phyloP scores from a whole-genome alignment of 1,140 invertebrate genomes.

The Drosophila carrolli region DNA sequence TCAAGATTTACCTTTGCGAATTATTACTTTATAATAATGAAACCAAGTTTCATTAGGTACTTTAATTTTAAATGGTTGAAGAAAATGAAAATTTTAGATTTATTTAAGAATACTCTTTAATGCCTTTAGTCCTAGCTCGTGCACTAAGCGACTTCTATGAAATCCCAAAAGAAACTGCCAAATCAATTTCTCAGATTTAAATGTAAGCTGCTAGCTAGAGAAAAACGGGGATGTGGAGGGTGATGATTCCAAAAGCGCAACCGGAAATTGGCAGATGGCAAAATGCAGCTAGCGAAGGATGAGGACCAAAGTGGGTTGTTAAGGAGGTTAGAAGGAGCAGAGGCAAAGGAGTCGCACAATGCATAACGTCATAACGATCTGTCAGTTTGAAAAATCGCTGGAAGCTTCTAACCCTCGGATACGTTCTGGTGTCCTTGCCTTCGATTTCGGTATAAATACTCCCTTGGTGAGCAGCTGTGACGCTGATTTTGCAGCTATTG shows the following conservation, averaged over 20 bases:
- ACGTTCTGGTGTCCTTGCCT: constrained; percentile 4
- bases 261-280: constrained; percentile 71
- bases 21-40: too few species aligned
- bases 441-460: constrained; percentile 46
- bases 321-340: not conserved
- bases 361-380: constrained; percentile 76
- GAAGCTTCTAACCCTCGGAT: constrained; percentile 21
- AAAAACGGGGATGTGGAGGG: constrained; percentile 2
- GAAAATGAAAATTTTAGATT: not conserved
- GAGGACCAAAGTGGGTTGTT: constrained; percentile 2
- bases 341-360: constrained; percentile 41
- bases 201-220: constrained; percentile 24
- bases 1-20: too few species aligned
- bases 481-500: constrained; percentile 76
- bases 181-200: constrained; percentile 45
- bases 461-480: constrained; percentile 53
- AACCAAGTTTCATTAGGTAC: too few species aligned
- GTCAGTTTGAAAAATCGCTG: constrained; percentile 76
- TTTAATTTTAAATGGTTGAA: not conserved
- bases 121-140: not conserved
- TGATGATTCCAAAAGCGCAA: constrained; percentile 28
- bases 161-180: constrained; percentile 3
- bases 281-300: constrained; percentile 38
- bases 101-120: not conserved
- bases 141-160: constrained; percentile 3